phyloP scores from a whole-genome alignment of 92 coral and sea anemone genomes.

The Diadumene lineata region DNA sequence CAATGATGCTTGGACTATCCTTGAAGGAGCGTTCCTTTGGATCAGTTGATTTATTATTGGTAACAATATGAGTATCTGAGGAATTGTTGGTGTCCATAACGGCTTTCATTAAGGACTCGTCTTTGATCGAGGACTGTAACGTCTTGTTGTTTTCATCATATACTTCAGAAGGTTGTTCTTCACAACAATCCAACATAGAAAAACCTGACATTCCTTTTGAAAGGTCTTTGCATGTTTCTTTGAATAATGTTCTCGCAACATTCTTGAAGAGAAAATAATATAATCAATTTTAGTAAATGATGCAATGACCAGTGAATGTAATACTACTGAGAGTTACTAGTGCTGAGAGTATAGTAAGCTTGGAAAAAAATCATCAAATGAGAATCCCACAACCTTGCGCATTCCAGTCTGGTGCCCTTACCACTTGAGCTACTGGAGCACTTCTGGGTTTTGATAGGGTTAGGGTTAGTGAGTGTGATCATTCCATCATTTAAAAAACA shows the following conservation, averaged over 20 bases:
- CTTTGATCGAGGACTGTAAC: not conserved
- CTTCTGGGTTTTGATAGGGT: too few relatives aligned
- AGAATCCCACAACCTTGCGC: too few relatives aligned
- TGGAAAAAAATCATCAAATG: too few relatives aligned
- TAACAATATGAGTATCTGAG: not conserved
- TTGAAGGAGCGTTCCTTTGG: not conserved
- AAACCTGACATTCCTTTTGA: slow-evolving; percentile 28
- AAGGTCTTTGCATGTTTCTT: slow-evolving; percentile 9
- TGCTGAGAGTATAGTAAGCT: too few relatives aligned
- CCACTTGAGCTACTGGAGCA: too few relatives aligned
- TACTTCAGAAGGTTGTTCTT: not conserved
- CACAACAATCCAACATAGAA: slow-evolving; percentile 13
- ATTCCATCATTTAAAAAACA: too few relatives aligned
- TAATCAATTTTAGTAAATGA: too few relatives aligned
- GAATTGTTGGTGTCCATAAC: not conserved
- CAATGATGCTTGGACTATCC: not conserved
- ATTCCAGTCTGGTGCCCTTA: too few relatives aligned
- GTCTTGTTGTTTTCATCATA: not conserved
- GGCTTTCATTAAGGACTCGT: not conserved
- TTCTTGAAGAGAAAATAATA: slow-evolving; percentile 2
- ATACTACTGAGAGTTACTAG: too few relatives aligned
- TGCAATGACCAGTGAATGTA: too few relatives aligned
- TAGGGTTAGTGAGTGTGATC: too few relatives aligned
- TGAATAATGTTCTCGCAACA: slow-evolving; percentile 22
- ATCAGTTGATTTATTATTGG: not conserved